Conservation (phyloP, 2,888 invertebrate species). For the Chrysolina oricalcia region DNA sequence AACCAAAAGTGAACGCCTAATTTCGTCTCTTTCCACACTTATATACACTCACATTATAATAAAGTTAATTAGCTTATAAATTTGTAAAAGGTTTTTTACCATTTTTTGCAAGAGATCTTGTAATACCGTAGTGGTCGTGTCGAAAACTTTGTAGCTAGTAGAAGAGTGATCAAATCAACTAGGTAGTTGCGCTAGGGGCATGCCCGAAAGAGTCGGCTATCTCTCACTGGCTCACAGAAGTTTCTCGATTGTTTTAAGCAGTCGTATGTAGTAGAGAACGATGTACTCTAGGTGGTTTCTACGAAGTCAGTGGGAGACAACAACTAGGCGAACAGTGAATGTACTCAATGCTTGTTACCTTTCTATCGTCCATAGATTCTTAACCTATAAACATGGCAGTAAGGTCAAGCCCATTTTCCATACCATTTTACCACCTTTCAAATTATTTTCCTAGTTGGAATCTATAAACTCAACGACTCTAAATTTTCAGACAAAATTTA, state of each 20-base stretch:
- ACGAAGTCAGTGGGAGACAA: slow-evolving; percentile 65
- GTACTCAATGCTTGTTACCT: slow-evolving; percentile 61
- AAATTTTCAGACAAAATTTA: not conserved
- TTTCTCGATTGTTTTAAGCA: slow-evolving; percentile 66
- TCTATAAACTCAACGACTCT: not conserved
- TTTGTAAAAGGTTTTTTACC: slow-evolving; percentile 51
- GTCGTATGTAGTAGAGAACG: slow-evolving; percentile 67
- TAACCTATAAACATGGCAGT: slow-evolving; percentile 73
- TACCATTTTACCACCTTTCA: slow-evolving; percentile 42
- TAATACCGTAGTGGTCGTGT: slow-evolving; percentile 60
- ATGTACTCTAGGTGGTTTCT: slow-evolving; percentile 68
- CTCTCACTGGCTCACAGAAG: slow-evolving; percentile 70
- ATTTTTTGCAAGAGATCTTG: slow-evolving; percentile 46
- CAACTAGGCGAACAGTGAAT: slow-evolving; percentile 52
- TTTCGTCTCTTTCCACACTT: slow-evolving; percentile 23
- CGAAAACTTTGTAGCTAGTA: slow-evolving; percentile 68
- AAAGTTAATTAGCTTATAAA: slow-evolving; percentile 43
- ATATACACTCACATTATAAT: slow-evolving; percentile 32
- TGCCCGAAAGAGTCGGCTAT: slow-evolving; percentile 66
- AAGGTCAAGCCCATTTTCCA: slow-evolving; percentile 68
- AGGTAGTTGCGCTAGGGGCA: slow-evolving; percentile 60
- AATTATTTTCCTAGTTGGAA: slow-evolving; percentile 7
- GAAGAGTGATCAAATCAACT: slow-evolving; percentile 65
- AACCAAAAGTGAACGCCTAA: slow-evolving; percentile 16
- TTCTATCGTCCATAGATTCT: slow-evolving; percentile 71